These are phyloP conservation scores for Probaryconus sp. DNA, from an alignment of 1,140 invertebrate species.

Conservation along the genomic window DNA sequence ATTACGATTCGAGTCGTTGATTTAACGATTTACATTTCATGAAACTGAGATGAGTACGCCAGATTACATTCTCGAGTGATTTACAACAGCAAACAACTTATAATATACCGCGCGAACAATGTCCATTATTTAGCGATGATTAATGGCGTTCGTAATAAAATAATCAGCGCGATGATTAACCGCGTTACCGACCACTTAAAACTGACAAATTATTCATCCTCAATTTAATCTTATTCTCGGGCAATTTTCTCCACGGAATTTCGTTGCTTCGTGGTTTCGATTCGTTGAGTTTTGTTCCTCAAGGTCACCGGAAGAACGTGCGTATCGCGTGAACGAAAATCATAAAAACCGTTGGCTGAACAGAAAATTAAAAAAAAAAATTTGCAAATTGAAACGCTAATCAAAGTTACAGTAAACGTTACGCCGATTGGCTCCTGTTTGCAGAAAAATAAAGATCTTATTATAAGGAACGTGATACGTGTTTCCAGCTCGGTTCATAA, in stretches of 20 bases:
- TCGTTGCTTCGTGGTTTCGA: too few species aligned
- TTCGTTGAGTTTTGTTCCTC: too few species aligned
- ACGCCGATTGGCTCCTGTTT: slow-evolving; percentile 12
- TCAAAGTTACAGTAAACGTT: slow-evolving; percentile 1
- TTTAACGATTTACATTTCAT: too few species aligned
- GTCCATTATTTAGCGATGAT: slow-evolving; percentile 13
- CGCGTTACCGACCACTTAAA: slow-evolving; percentile 5
- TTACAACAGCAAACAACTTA: slow-evolving; percentile 9
- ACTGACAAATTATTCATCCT: slow-evolving; percentile 23
- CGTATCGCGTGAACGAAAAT: too few species aligned
- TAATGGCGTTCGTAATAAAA: slow-evolving; percentile 19
- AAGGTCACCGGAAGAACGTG: too few species aligned
- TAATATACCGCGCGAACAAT: slow-evolving; percentile 2
- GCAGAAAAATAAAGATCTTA: slow-evolving; percentile 28
- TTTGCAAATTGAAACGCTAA: slow-evolving; percentile 10
- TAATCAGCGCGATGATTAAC: slow-evolving; percentile 17
- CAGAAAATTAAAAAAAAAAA: too few species aligned
- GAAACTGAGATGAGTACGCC: too few species aligned
- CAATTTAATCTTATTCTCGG: background rate
- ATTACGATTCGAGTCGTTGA: background rate
- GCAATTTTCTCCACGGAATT: too few species aligned
- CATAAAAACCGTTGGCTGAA: too few species aligned
- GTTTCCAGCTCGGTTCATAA: slow-evolving; percentile 18
- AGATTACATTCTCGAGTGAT: slow-evolving; percentile 15
- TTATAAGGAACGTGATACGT: slow-evolving; percentile 20